Evolutionary conservation across 2,888 invertebrate genomes (phyloP).

Genomic region (Slavum lentiscoides): DNA sequence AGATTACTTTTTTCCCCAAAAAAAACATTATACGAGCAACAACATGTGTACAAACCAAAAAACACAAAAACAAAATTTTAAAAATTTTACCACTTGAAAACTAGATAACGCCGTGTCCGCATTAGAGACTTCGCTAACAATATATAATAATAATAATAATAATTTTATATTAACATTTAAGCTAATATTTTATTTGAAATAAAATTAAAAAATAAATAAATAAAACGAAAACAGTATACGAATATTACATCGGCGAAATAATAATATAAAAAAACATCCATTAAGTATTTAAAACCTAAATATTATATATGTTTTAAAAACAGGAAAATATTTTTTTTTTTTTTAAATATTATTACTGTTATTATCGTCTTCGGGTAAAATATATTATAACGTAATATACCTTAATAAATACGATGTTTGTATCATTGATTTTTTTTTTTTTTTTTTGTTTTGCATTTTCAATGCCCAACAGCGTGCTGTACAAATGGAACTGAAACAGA

Average conservation of each 20-base stretch:
- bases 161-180: conserved; percentile 12
- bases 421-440: not conserved
- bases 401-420: conserved; percentile 1
- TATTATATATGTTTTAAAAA: conserved; percentile 1
- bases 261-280: conserved; percentile 24
- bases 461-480: conserved; percentile 3
- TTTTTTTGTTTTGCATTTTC: not conserved
- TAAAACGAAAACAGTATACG: conserved; percentile 30
- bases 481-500: conserved; percentile 15
- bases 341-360: not conserved
- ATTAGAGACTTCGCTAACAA: conserved; percentile 34
- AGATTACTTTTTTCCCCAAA: not conserved
- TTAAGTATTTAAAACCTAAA: conserved; percentile 9
- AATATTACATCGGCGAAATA: conserved; percentile 9
- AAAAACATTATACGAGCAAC: conserved; percentile 8
- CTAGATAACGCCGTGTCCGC: conserved; percentile 3
- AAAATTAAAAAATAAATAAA: conserved; percentile 11
- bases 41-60: conserved; percentile 10
- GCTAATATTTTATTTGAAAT: conserved; percentile 14
- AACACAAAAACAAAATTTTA: conserved; percentile 17
- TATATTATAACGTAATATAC: not conserved
- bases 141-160: not conserved
- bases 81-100: conserved; percentile 8
- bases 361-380: conserved; percentile 6
- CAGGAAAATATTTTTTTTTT: conserved; percentile 8